Base-by-base conservation (phyloP, 2,113 vertebrate genomes). In the Caranx ignobilis region DNA sequence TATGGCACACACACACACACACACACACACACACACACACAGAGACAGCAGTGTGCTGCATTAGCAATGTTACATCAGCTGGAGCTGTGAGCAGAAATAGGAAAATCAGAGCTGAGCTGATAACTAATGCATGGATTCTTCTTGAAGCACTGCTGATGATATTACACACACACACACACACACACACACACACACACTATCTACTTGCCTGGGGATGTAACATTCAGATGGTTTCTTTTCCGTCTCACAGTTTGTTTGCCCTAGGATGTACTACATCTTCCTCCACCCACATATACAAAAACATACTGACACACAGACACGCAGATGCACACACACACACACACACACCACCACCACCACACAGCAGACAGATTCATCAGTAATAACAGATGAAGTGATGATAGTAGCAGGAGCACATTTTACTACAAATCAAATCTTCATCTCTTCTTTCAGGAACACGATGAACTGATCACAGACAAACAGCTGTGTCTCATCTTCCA, bases 111-210 rank as follows among this genome's bases (percentile, higher is more conserved):
- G 80, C 67, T 19, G 43, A 77, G 81, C 74, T 83, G 74, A 72
- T 83, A 72, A 83, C 74, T 83, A 83, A 83, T 83, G 68, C 81
- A 82, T 82, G 74, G 54, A 66, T 61, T 72, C 74, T 77, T 37
- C 74, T 83, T 63, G 74, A 41, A 82, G 79, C 79, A 47, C 26
- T 81, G 79, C 70, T 81, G 78, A 81, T 60, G 56, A 21, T 73
- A 11, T n/a, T 59, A 63, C 50, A 47, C 45, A 47, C 45, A 47
- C 45, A 47, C 45, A 47, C 43, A 47, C 43, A 47, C 43, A 15
- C 12, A 15, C 45, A 47, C 45, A 47, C 11, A 43, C 41, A 47
- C 61, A 64, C 61, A 43, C 61, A 48, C 43, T 26, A 8, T 48
- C 31, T 26, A 48, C 9, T 57, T 7, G 68, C 77, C 68, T 0